Evolutionary conservation across 2,113 vertebrate species (phyloP), one percentile per base, ranked within the genome.

Genomic region (Myrmecobius fasciatus): DNA sequence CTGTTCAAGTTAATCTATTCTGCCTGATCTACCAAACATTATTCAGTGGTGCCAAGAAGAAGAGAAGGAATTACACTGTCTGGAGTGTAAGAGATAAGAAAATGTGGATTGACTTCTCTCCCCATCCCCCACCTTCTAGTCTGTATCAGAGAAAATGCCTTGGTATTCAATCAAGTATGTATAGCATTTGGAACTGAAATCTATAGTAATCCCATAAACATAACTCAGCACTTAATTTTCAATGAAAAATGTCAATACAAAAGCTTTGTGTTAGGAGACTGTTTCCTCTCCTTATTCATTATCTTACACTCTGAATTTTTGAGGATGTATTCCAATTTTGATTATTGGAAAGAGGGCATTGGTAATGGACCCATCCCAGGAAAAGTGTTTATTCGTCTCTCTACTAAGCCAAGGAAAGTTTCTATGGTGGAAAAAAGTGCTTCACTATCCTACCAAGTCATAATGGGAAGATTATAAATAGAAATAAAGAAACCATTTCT

Each of bases 351-450:
- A 97, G 98, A 98, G 98, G 98, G 97, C 5, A 53, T 96, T 83
- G 48, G 97, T 90, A 94, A 98, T 97, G 96, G 98, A 98, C 28
- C 2, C 97, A 97, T 98, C 97, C 98, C 97, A 98, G 98, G 97
- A 98, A 98, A 98, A 98, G 98, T 98, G 97, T 98, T 98, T 98
- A 98, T 94, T 97, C 97, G 97, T 96, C 97, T 96, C 97, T 97
- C 93, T 96, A 97, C 89, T 93, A 60, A 56, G 98, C 98, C 98
- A 98, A 98, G 98, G 98, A 98, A 98, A 98, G 98, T 98, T 98
- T 98, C 98, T 98, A 91, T 93, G 97, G 96, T 98, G 98, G 98
- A 98, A 99, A 99, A 83, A 98, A 98, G 89, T 93, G 96, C 67
- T 97, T 99, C 98, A 98, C 89, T 56, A 51, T 48, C 0, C 90